phyloP scores from a whole-genome alignment of 2,888 invertebrate genomes.

The Himalopsyche anomala region DNA sequence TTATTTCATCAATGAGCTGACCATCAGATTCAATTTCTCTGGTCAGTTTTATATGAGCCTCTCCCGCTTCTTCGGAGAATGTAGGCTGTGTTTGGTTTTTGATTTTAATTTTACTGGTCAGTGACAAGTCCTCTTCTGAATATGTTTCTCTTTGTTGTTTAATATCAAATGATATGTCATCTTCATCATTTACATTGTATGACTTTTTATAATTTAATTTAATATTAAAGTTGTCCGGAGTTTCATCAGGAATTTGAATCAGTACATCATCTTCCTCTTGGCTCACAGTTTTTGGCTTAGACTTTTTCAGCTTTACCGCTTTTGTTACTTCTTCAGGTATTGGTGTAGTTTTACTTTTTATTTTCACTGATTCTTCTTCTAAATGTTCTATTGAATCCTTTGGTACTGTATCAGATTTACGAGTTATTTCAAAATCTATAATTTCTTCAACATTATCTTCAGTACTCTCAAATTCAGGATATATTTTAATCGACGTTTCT shows the following conservation, averaged over 20 bases:
- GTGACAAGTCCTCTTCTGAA: slow-evolving; percentile 83
- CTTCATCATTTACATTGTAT: slow-evolving; percentile 82
- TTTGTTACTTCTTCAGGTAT: slow-evolving; percentile 71
- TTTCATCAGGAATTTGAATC: slow-evolving; percentile 77
- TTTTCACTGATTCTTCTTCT: slow-evolving; percentile 72
- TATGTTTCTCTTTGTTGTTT: slow-evolving; percentile 74
- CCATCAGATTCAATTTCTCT: slow-evolving; percentile 81
- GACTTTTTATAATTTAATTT: slow-evolving; percentile 84
- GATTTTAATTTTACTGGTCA: slow-evolving; percentile 83
- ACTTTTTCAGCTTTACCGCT: slow-evolving; percentile 73
- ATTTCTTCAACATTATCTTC: slow-evolving; percentile 74
- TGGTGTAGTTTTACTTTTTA: slow-evolving; percentile 72
- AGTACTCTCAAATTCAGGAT: slow-evolving; percentile 75
- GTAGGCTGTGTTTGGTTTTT: slow-evolving; percentile 80
- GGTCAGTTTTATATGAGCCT: slow-evolving; percentile 81
- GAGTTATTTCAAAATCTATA: slow-evolving; percentile 69
- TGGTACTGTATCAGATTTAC: slow-evolving; percentile 69
- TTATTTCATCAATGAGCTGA: slow-evolving; percentile 79
- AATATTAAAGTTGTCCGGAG: slow-evolving; percentile 78
- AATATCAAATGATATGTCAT: slow-evolving; percentile 76
- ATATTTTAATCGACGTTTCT: slow-evolving; percentile 84
- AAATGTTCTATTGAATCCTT: slow-evolving; percentile 70
- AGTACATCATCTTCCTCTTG: slow-evolving; percentile 78
- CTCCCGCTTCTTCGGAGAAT: slow-evolving; percentile 82
- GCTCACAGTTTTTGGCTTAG: slow-evolving; percentile 75